Evolutionary conservation across 2,113 vertebrate species (phyloP).

Genomic region (Entomyzon cyanotis): DNA sequence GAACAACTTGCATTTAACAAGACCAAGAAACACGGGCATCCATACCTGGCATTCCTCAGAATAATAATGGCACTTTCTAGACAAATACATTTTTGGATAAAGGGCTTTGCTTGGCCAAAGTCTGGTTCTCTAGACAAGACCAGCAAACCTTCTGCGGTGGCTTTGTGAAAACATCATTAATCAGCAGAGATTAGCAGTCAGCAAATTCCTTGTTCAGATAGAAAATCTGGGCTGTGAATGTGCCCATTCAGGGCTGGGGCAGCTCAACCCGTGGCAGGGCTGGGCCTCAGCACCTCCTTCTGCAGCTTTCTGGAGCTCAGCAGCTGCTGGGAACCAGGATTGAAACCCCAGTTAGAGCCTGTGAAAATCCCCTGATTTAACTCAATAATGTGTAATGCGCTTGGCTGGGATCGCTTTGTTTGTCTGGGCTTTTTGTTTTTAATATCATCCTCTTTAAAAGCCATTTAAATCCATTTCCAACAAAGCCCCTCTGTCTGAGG

Average conservation of each 20-base stretch:
- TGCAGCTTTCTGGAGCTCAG: constrained; percentile 25
- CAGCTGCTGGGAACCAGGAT: constrained; percentile 21
- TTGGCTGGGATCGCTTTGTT: constrained; percentile 35
- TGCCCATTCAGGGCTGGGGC: not conserved
- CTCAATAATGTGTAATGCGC: not conserved
- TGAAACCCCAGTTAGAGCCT: constrained; percentile 24
- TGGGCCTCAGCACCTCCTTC: not conserved
- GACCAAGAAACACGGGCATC: constrained; percentile 27
- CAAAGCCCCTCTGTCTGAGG: not conserved
- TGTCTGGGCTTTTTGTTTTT: not conserved
- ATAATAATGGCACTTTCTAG: constrained; percentile 3
- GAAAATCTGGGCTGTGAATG: not conserved
- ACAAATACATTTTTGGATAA: constrained; percentile 55
- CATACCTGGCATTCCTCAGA: constrained; percentile 7
- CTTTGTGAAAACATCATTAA: constrained; percentile 35
- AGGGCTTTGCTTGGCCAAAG: constrained; percentile 41
- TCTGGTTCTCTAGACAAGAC: constrained; percentile 14
- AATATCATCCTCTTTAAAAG: not conserved
- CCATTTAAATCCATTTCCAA: not conserved
- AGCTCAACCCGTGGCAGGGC: not conserved
- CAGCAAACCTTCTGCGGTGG: not conserved
- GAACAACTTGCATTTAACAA: not conserved
- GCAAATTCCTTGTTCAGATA: constrained; percentile 26
- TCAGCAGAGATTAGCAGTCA: constrained; percentile 45
- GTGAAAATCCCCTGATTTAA: constrained; percentile 22